These are phyloP conservation scores for Acanthornis magna DNA, from an alignment of 2,797 vertebrate genomes.

Conservation along the genomic window DNA sequence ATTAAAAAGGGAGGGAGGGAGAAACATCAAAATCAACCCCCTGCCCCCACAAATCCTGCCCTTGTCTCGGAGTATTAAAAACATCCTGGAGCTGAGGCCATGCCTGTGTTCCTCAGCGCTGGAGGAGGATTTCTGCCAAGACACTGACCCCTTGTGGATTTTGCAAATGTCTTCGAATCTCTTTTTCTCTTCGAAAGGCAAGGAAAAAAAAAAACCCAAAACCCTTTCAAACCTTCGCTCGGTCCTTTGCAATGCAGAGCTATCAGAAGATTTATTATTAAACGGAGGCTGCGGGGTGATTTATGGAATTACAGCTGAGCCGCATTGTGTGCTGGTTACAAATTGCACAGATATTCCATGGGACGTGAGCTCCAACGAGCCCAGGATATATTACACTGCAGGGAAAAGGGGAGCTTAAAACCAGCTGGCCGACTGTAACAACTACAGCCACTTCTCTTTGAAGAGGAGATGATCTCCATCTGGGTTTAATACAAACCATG, in stretches of 20 bases:
- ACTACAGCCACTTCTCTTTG: conserved; percentile 67
- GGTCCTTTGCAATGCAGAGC: neutral
- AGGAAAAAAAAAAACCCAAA: neutral
- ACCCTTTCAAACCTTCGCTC: neutral
- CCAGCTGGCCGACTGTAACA: conserved; percentile 69
- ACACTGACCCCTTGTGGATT: conserved; percentile 74
- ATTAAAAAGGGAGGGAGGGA: neutral
- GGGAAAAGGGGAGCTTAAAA: conserved; percentile 54
- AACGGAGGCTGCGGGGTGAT: conserved; percentile 44
- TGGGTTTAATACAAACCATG: conserved; percentile 75
- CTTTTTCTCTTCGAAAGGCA: neutral
- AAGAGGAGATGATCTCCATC: conserved; percentile 78
- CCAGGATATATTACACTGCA: conserved; percentile 35
- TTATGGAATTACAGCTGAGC: conserved; percentile 43
- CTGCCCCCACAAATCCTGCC: neutral
- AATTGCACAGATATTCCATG: conserved; percentile 33
- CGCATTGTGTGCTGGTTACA: neutral
- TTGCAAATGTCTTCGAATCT: conserved; percentile 4
- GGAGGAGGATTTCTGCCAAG: conserved; percentile 67
- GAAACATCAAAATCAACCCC: neutral
- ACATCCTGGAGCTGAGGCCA: conserved; percentile 5
- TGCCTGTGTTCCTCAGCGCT: neutral
- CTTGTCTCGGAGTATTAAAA: neutral
- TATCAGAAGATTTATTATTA: conserved; percentile 41
- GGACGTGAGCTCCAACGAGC: conserved; percentile 20